Evolutionary conservation across 2,888 invertebrate species (phyloP).

Genomic region (Heliothis peltigera): DNA sequence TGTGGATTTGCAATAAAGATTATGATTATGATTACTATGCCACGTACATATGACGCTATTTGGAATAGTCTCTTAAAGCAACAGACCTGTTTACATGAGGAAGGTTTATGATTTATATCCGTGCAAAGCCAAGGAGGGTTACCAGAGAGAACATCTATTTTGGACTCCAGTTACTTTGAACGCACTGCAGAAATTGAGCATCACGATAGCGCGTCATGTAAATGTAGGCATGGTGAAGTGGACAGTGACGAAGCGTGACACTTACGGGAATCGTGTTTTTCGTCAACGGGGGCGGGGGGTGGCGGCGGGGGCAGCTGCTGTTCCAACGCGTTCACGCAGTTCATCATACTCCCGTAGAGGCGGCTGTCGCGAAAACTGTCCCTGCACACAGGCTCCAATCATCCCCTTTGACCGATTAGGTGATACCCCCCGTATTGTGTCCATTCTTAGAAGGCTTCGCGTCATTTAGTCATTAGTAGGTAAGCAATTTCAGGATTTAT

Average conservation of each 20-base stretch:
- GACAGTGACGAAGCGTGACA: constrained; percentile 59
- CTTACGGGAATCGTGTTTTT: constrained; percentile 88
- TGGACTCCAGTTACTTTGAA: no score
- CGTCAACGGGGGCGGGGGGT: constrained; percentile 86
- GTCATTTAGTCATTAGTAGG: background rate
- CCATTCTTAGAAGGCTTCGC: constrained; percentile 4
- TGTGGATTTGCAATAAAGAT: no score
- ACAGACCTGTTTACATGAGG: no score
- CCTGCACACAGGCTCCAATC: constrained; percentile 89
- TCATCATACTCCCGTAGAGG: constrained; percentile 98
- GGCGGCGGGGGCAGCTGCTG: constrained; percentile 94
- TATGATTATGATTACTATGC: no score
- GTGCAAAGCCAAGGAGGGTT: no score
- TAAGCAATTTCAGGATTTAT: no score
- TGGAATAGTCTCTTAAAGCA: no score
- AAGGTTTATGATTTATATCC: no score
- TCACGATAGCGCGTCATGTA: background rate
- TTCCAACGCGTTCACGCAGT: constrained; percentile 98
- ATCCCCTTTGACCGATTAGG: constrained; percentile 59
- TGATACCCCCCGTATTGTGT: constrained; percentile 23
- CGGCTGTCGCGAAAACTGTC: constrained; percentile 97
- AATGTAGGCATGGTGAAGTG: constrained; percentile 53
- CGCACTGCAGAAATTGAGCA: no score
- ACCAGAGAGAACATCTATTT: no score
- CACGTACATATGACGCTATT: no score